Percentiles rank a stretch among this genome's conserved stretches.
phyloP scores from a whole-genome alignment of 2,113 vertebrate genomes.

The Vimba vimba region DNA sequence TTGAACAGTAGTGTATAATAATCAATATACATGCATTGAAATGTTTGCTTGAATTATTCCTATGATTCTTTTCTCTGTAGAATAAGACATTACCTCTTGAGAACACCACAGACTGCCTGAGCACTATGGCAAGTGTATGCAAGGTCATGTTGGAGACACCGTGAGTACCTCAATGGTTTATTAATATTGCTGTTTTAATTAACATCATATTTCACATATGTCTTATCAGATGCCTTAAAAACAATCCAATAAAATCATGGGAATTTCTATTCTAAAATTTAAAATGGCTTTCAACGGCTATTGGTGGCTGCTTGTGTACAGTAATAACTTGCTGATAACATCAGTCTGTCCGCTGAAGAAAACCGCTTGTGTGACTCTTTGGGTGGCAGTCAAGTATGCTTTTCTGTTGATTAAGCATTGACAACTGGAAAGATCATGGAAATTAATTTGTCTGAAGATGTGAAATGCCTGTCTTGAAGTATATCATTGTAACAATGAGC shows the following conservation, averaged over 20 bases:
- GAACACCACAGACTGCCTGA: slow-evolving; percentile 97
- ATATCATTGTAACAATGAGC: not conserved
- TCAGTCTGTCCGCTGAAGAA: not conserved
- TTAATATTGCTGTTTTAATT: not conserved
- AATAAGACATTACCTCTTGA: slow-evolving; percentile 97
- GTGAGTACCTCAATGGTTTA: slow-evolving; percentile 77
- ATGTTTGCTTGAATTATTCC: not conserved
- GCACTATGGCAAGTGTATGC: slow-evolving; percentile 97
- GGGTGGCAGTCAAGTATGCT: not conserved
- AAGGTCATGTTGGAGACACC: slow-evolving; percentile 99
- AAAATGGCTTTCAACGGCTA: not conserved
- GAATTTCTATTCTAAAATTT: not conserved
- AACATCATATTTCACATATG: not conserved
- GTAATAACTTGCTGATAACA: not conserved
- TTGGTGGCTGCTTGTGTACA: not conserved
- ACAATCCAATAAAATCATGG: not conserved
- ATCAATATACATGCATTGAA: not conserved
- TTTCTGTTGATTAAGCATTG: not conserved
- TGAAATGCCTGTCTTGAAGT: not conserved
- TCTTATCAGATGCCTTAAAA: not conserved
- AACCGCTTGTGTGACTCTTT: not conserved
- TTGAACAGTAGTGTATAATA: not conserved
- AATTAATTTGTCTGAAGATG: not conserved
- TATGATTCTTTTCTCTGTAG: slow-evolving; percentile 65
- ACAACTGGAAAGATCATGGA: not conserved